Base-by-base conservation (phyloP, 2,888 invertebrate genomes). In the Bugula neritina region DNA sequence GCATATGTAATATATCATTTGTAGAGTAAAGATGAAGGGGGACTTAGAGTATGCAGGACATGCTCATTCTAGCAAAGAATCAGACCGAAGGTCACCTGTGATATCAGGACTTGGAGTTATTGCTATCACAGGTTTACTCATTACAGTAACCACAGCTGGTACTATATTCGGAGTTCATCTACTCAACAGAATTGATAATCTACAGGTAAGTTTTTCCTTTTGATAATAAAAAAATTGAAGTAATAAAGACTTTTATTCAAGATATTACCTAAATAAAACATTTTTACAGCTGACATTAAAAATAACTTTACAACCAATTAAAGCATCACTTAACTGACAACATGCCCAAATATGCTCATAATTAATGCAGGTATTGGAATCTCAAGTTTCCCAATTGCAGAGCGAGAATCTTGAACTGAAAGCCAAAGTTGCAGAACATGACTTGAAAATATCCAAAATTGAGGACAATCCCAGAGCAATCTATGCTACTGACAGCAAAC, bases 151-250 rank as follows among this genome's bases (percentile, higher is more conserved):
- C 3, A 63, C 63, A 63, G 63, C 63, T 63, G 63, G 63, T 10
- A 63, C 63, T 10, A 63, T 63, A 21, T 63, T 63, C 31, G 63
- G 63, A 13, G 63, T 63, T 31, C 63, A 63, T 63, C n/a, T 63
- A 63, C 63, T 63, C 63, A 63, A 63, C 63, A 63, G 63, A 31
- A 63, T 63, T 31, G 63, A 63, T 63, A 63, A 31, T 63, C 63
- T 63, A 63, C 63, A 63, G 63, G 63, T 63, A 31, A 57, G 23
- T 57, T 5, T 57, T 57, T n/a, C 52, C n/a, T n/a, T n/a, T n/a
- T n/a, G n/a, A n/a, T n/a, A n/a, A n/a, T n/a, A n/a, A n/a, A n/a
- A n/a, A n/a, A n/a, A n/a, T n/a, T n/a, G n/a, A n/a, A n/a, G n/a
- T n/a, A n/a, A n/a, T n/a, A n/a, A n/a, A n/a, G n/a, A n/a, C n/a